Base-by-base conservation (phyloP, 2,888 invertebrate species). In the Biston stratarius region DNA sequence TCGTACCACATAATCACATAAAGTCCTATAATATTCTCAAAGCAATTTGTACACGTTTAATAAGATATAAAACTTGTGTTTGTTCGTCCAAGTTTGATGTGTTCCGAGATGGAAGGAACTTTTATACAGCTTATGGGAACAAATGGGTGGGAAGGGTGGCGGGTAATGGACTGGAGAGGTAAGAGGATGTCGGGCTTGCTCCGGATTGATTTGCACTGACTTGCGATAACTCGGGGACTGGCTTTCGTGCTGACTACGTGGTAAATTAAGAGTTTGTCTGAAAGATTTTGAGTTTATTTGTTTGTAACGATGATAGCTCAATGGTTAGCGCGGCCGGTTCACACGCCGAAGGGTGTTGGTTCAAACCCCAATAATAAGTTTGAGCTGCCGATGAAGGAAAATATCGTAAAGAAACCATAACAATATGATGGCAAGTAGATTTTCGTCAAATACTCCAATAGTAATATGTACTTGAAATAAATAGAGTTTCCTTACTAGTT, bases 401-500 rank as follows among this genome's bases (percentile, higher is more conserved):
- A n/a, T n/a, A n/a, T n/a, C n/a, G n/a, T n/a, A n/a, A n/a, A n/a
- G n/a, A n/a, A n/a, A n/a, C n/a, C n/a, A n/a, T n/a, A n/a, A n/a
- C n/a, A n/a, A n/a, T n/a, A n/a, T n/a, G n/a, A n/a, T n/a, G n/a
- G n/a, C n/a, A n/a, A n/a, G n/a, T n/a, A n/a, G n/a, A n/a, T n/a
- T n/a, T n/a, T 24, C 3, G 3, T 24, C 24, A 24, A 38, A 38
- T 0, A 38, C 6, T 8, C 38, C 8, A 9, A 9, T 38, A 6
- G 2, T 38, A 5, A 5, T 38, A 9, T 44, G 24, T 24, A 24
- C 24, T 24, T 24, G 24, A 2, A n/a, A 44, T 12, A 44, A 44
- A n/a, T 24, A 48, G 24, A 33, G 5, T 33, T 48, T 24, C 10
- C 82, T 77, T 66, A 90, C 89, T 78, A 0, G 89, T 90, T 6